A percentile compares a stretch with the other conserved stretches of the same genome.
Evolutionary conservation across 2,888 invertebrate genomes (phyloP).

Genomic region (Kryphioiulus occultus): DNA sequence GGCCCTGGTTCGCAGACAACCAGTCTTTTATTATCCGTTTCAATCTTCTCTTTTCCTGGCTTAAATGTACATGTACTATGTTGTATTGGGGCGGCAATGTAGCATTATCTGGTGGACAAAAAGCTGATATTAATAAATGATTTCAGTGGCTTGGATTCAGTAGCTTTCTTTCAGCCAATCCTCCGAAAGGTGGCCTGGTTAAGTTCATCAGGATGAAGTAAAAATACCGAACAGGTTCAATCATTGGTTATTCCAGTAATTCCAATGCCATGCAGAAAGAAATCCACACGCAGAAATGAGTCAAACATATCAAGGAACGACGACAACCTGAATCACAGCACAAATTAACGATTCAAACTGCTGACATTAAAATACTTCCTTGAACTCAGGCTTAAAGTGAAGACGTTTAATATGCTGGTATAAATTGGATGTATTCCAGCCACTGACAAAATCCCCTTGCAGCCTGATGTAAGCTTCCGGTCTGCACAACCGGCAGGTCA

Average conservation of each 20-base stretch:
- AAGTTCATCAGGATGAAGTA: too few species aligned
- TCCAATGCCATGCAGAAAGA: too few species aligned
- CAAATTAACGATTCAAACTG: background rate
- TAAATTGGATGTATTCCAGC: background rate
- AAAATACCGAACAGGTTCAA: too few species aligned
- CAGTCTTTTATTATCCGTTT: background rate
- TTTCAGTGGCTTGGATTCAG: background rate
- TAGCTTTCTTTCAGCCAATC: background rate
- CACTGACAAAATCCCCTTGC: background rate
- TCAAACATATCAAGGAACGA: too few species aligned
- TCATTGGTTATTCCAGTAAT: too few species aligned
- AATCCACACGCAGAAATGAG: too few species aligned
- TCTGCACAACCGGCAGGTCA: conserved; percentile 35
- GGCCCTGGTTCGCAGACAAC: background rate
- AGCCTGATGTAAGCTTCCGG: background rate
- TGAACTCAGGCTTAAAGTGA: background rate
- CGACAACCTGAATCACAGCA: too few species aligned
- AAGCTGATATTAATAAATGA: conserved; percentile 9
- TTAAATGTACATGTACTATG: background rate
- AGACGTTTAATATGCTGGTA: background rate
- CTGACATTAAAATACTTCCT: background rate
- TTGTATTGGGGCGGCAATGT: background rate
- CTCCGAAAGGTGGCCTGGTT: background rate
- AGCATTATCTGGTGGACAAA: conserved; percentile 11
- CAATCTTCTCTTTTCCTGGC: background rate